Base-by-base conservation (phyloP, 1,140 invertebrate genomes). In the Drosophila guanche region DNA sequence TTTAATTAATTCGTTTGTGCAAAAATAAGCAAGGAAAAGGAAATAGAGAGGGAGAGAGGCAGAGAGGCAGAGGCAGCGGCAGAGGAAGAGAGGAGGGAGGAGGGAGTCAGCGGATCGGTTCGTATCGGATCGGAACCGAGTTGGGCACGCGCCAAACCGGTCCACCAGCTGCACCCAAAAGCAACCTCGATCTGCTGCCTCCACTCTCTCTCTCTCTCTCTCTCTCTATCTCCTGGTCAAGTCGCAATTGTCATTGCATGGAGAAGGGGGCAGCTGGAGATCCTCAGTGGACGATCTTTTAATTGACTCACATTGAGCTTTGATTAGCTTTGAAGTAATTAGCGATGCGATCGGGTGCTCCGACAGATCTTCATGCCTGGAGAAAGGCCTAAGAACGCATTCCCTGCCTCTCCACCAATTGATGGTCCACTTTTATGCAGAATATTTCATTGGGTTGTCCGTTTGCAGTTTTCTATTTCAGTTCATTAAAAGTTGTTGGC, bases 1-100 rank as follows among this genome's bases (percentile, higher is more conserved):
- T 70, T 86, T 86, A 88, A 83, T 86, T 83, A 88, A 88, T 88
- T 86, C 70, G 83, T 88, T 86, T 83, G 74, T 78, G 83, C 69
- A 52, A 63, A 76, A 69, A 57, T 37, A 40, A 47, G n/a, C 37
- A 48, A 53, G 59, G 48, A 71, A 16, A 48, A 53, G 47, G 12
- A 4, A 48, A 45, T 47, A 51, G 29, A 46, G 48, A 56, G 53
- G 27, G 46, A 7, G 43, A 58, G 46, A 43, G 40, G 52, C 48
- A 50, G 59, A 61, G 14, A 63, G n/a, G 16, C 16, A 58, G 46
- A 43, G 40, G 52, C 48, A 50, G 59, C 58, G 14, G 16, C 16
- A 63, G 20, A 33, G 33, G 37, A 16, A 12, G 61, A 4, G 41
- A 54, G 27, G 33, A 43, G 12, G 16, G 56, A 25, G 27, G 45